phyloP scores from a whole-genome alignment of 2,888 invertebrate genomes.

The Sycophila texana region DNA sequence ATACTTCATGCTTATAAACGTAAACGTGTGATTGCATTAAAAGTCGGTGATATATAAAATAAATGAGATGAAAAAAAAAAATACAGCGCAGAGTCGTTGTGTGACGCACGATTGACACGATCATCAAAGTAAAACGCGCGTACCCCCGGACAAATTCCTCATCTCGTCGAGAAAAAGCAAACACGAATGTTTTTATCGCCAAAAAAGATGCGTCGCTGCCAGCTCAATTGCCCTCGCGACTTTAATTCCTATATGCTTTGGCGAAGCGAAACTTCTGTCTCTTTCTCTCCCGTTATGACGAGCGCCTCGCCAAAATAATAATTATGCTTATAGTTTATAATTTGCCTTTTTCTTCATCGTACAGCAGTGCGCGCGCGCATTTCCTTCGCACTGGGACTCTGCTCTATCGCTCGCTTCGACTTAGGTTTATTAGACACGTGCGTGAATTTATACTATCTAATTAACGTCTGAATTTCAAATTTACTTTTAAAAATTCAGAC shows the following conservation, averaged over 20 bases:
- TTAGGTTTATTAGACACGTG: constrained; percentile 23
- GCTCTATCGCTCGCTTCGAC: constrained; percentile 28
- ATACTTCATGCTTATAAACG: too few species aligned
- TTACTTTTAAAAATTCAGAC: constrained; percentile 17
- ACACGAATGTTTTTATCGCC: constrained; percentile 32
- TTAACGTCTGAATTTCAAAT: constrained; percentile 26
- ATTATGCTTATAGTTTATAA: constrained; percentile 32
- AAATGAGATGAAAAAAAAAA: neutral
- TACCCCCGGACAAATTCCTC: neutral
- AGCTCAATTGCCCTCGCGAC: constrained; percentile 42
- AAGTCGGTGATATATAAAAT: neutral
- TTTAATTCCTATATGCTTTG: constrained; percentile 51
- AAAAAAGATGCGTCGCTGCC: constrained; percentile 12
- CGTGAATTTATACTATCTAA: constrained; percentile 43
- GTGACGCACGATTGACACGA: too few species aligned
- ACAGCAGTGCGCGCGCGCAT: constrained; percentile 17
- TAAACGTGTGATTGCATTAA: neutral
- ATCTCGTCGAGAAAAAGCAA: constrained; percentile 23
- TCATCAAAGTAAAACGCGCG: neutral
- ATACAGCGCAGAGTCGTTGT: neutral
- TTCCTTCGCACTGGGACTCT: constrained; percentile 12
- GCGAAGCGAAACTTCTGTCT: constrained; percentile 54
- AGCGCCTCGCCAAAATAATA: constrained; percentile 49
- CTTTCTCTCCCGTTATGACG: constrained; percentile 52
- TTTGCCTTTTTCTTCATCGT: constrained; percentile 24